Conservation (phyloP, 2,888 invertebrate genomes). For the Beris chalybata region DNA sequence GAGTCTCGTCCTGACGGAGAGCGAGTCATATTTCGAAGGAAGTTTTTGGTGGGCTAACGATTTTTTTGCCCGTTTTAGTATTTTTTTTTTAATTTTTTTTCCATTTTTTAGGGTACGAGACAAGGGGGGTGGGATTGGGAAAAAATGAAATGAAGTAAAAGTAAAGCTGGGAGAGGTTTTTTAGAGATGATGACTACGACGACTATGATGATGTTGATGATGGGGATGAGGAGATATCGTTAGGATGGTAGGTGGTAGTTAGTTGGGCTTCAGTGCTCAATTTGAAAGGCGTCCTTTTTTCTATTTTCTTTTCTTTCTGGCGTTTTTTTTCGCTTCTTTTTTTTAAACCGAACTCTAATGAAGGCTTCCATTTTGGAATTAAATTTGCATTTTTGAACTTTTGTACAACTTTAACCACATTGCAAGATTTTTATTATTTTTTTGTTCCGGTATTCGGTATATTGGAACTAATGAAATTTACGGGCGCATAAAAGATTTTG, state of each 20-base stretch:
- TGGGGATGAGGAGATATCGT: constrained; percentile 11
- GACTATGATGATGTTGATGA: constrained; percentile 7
- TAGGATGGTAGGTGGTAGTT: constrained; percentile 24
- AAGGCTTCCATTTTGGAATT: constrained; percentile 28
- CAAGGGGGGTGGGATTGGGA: background rate
- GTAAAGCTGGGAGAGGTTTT: constrained; percentile 23
- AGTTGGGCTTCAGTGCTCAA: constrained; percentile 23
- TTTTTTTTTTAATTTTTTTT: constrained; percentile 23
- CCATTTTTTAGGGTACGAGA: background rate
- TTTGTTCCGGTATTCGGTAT: constrained; percentile 10
- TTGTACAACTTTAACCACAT: constrained; percentile 30
- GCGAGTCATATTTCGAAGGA: constrained; percentile 13
- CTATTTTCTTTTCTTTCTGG: background rate
- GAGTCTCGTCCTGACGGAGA: constrained; percentile 19
- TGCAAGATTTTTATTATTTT: constrained; percentile 20
- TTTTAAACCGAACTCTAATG: constrained; percentile 25
- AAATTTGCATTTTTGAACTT: constrained; percentile 33
- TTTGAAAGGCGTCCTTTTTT: constrained; percentile 1
- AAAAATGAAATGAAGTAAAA: constrained; percentile 29
- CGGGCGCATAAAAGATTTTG: background rate
- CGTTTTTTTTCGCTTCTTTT: background rate
- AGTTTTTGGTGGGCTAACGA: constrained; percentile 21
- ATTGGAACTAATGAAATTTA: constrained; percentile 23
- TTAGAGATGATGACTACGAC: constrained; percentile 14
- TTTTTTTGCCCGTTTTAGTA: constrained; percentile 5